Base-by-base conservation (phyloP, 1,140 invertebrate genomes). In the Cyclargus thomasi region DNA sequence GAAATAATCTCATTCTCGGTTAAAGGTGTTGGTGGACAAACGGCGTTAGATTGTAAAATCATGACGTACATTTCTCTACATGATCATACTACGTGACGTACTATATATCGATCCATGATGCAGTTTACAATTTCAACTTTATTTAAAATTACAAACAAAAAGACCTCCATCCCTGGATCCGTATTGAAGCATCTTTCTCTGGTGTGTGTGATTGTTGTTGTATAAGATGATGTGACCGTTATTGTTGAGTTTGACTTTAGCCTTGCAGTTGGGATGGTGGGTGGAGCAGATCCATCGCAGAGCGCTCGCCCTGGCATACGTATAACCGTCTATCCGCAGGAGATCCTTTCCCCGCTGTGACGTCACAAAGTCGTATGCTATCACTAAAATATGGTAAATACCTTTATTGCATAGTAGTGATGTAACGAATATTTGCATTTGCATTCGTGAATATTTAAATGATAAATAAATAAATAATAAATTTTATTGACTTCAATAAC, bases 171-270 rank as follows among this genome's bases (percentile, higher is more conserved):
- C 59, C 0, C 53, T 62, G 23, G 71, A 71, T 17, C 65, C 62
- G 39, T 29, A 29, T 29, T 70, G 73, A 14, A 72, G 74, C 59
- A 75, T 74, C 63, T 75, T 79, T 0, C 75, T 73, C 20, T 64
- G 62, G 67, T 83, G 81, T 14, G 70, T 76, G 47, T 84, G 82
- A 7, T 71, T 62, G 21, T 77, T 75, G 6, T 57, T 47, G 6
- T 78, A 70, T 1, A 53, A 22, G 1, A 68, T 47, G 23, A 83
- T 72, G 0, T 22, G 23, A 0, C 69, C 72, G 7, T 72, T 35
- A 11, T 62, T 62, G 21, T 75, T 70, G 10, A 80, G 29, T n/a
- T 64, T 70, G 11, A 74, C 20, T 39, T 71, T 71, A 35, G 71
- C 72, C 21, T 72, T 74, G 53, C 75, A 77, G 20, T 21, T 17